Base-by-base conservation (phyloP, 23 tunicate genomes). In the Halocynthia aurantium region DNA sequence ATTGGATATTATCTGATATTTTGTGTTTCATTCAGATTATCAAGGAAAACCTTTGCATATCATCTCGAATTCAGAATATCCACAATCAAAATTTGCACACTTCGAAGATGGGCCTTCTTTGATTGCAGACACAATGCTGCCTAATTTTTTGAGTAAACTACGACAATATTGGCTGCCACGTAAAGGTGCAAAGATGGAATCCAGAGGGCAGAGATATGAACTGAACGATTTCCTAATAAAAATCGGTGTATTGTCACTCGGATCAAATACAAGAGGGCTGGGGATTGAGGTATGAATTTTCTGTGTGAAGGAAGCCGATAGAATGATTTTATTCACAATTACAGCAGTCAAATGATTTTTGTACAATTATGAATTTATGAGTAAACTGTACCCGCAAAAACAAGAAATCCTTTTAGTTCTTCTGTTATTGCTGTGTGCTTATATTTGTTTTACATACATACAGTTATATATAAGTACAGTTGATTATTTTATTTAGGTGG, bases 101-200 rank as follows among this genome's bases (percentile, higher is more conserved):
- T 90, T 90, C 81, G 97, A 90, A 76, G 97, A 90, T 55, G 90
- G 97, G 22, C 51, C 89, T 61, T 84, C 65, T 71, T 15, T 90
- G 6, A 75, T 81, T 13, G 53, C 97, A 7, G 97, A 90, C 70
- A 81, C 70, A 7, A 81, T 84, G 87, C 69, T 90, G 6, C 52
- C 76, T 6, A 75, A 83, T 40, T 90, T 90, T 81, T 77, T 90
- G 6, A 71, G 86, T 9, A 90, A 85, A 76, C 77, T 90, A 22
- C 57, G 87, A 52, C 55, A 61, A 8, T 61, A 77, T 60, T 90
- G 97, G 97, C 90, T 81, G 54, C 97, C 83, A 21, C 81, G 82
- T 55, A 90, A 90, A 77, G 97, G 86, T 6, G 97, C 85, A 18
- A 80, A 81, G 81, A 84, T 90, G 55, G 90, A 85, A 63, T 80